Percentiles rank a stretch among this genome's conserved stretches.
phyloP scores from a whole-genome alignment of 1,140 invertebrate species.

The Ceratitis capitata region DNA sequence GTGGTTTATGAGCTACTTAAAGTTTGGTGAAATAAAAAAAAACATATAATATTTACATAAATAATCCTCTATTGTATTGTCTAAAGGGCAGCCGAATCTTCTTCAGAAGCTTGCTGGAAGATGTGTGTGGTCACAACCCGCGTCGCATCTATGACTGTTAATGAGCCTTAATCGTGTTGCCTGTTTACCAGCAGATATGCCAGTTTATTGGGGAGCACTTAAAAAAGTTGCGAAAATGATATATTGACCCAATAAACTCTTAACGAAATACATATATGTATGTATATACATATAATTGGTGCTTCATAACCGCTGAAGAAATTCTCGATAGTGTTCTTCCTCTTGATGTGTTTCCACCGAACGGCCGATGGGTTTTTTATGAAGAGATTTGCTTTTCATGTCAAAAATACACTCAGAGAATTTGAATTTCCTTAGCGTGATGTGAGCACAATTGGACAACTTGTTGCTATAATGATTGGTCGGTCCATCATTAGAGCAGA shows the following conservation, averaged over 20 bases:
- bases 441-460: too few relatives aligned
- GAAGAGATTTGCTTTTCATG: too few relatives aligned
- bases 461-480: too few relatives aligned
- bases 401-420: too few relatives aligned
- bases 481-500: too few relatives aligned
- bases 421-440: too few relatives aligned
- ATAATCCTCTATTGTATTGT: background rate
- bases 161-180: background rate
- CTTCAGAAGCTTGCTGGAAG: background rate
- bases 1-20: background rate
- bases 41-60: background rate
- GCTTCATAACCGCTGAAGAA: too few relatives aligned
- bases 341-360: too few relatives aligned
- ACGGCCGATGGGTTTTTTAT: too few relatives aligned
- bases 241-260: background rate
- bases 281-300: too few relatives aligned
- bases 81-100: background rate
- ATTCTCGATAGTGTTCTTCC: too few relatives aligned
- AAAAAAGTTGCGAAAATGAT: background rate
- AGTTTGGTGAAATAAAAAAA: background rate
- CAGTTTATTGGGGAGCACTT: background rate
- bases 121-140: slow-evolving; percentile 4
- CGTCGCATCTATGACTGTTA: background rate
- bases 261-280: too few relatives aligned
- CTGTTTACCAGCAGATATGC: background rate